These are phyloP conservation scores for Drosophila murphyi DNA, from an alignment of 1,140 invertebrate genomes.

Conservation along the genomic window DNA sequence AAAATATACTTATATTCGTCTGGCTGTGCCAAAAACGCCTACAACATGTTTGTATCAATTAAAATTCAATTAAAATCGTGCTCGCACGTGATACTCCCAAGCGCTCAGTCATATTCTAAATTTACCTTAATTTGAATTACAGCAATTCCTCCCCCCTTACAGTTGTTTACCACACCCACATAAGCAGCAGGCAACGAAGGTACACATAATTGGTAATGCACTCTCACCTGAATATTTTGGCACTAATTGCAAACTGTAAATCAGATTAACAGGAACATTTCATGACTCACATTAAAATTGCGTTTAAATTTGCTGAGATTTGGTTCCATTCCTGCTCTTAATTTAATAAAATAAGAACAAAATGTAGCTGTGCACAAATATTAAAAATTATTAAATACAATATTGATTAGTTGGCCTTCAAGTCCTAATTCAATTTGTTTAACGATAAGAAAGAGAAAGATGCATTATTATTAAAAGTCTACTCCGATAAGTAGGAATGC, in stretches of 20 bases:
- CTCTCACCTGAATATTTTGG: slow-evolving; percentile 7
- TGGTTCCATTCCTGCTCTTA: too few species aligned
- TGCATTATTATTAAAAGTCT: too few species aligned
- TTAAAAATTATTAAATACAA: slow-evolving; percentile 39
- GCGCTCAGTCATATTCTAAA: slow-evolving; percentile 63
- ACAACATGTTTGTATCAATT: slow-evolving; percentile 50
- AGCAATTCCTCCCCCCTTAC: not conserved
- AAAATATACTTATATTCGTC: not conserved
- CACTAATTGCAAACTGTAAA: slow-evolving; percentile 62
- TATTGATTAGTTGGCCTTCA: slow-evolving; percentile 42
- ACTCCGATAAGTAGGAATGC: too few species aligned
- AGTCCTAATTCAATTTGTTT: not conserved
- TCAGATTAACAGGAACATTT: slow-evolving; percentile 50
- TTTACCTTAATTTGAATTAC: slow-evolving; percentile 49
- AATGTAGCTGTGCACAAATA: slow-evolving; percentile 28
- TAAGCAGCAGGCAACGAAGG: slow-evolving; percentile 1
- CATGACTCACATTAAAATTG: slow-evolving; percentile 6
- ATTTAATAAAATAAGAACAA: slow-evolving; percentile 34
- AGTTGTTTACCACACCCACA: slow-evolving; percentile 3
- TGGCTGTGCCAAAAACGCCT: not conserved
- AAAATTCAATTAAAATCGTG: slow-evolving; percentile 58
- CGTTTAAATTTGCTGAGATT: slow-evolving; percentile 21
- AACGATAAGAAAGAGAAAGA: too few species aligned
- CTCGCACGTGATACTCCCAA: slow-evolving; percentile 38
- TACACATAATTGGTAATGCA: slow-evolving; percentile 22